Evolutionary conservation across 2,888 invertebrate species (phyloP).

Genomic region (Alentia gelatinosa): DNA sequence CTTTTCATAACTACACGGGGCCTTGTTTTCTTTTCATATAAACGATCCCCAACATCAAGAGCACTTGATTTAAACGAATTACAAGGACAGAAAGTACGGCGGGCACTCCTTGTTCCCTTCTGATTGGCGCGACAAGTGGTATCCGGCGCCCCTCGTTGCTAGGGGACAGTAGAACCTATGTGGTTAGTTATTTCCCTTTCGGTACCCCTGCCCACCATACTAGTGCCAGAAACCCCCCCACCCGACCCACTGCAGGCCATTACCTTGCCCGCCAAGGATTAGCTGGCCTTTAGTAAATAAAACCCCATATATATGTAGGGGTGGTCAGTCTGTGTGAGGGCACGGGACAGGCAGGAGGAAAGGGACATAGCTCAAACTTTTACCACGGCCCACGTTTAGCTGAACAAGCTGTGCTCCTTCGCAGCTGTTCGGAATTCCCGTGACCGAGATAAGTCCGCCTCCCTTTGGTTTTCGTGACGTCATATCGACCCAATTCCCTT

Average conservation of each 20-base stretch:
- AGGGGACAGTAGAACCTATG: not conserved
- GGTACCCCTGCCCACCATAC: too few relatives aligned
- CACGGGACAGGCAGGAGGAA: not conserved
- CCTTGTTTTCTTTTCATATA: not conserved
- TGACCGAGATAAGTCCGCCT: slow-evolving; percentile 25
- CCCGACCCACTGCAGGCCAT: not conserved
- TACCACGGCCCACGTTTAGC: too few relatives aligned
- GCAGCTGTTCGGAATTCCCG: not conserved
- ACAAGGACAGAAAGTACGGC: not conserved
- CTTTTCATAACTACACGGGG: too few relatives aligned
- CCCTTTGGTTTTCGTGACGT: slow-evolving; percentile 13
- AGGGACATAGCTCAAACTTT: not conserved
- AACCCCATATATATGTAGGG: too few relatives aligned
- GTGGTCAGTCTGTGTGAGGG: not conserved
- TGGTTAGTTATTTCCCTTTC: too few relatives aligned
- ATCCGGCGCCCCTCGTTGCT: not conserved
- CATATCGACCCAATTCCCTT: not conserved
- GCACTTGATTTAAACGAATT: not conserved
- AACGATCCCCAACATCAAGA: not conserved
- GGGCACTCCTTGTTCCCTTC: not conserved
- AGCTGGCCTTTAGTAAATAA: not conserved
- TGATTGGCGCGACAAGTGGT: not conserved
- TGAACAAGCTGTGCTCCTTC: too few relatives aligned
- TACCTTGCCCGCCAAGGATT: not conserved
- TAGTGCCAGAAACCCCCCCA: too few relatives aligned